These are phyloP conservation scores for Callinectes sapidus DNA, from an alignment of 2,888 invertebrate genomes.

Conservation along the genomic window DNA sequence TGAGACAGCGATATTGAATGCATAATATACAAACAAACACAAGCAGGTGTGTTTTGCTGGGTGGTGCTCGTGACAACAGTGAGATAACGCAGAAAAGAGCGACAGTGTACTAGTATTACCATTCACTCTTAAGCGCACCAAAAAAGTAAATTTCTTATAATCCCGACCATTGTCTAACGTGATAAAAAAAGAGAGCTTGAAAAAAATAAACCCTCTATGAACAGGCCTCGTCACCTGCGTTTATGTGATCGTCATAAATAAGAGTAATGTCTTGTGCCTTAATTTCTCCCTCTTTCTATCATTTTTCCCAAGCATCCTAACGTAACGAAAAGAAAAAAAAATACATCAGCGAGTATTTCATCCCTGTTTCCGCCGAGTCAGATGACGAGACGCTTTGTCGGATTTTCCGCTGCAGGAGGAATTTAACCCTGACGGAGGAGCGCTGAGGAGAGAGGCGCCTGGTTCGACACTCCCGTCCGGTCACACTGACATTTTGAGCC, in stretches of 20 bases:
- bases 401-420: slow-evolving; percentile 45
- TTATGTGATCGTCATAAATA: not conserved
- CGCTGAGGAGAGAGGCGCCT: slow-evolving; percentile 12
- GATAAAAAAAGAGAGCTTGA: not conserved
- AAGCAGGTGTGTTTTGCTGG: not conserved
- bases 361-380: slow-evolving; percentile 46
- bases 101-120: not conserved
- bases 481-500: slow-evolving; percentile 20
- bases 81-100: not conserved
- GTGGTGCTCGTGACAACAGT: not conserved
- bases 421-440: slow-evolving; percentile 42
- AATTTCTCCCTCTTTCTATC: not conserved
- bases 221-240: not conserved
- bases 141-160: not conserved
- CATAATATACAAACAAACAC: not conserved
- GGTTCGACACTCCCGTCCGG: slow-evolving; percentile 14
- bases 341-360: slow-evolving; percentile 34
- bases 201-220: not conserved
- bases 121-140: not conserved
- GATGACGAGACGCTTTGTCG: slow-evolving; percentile 23
- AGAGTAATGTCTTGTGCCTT: not conserved
- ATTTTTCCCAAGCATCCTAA: not conserved
- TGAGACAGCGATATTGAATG: not conserved
- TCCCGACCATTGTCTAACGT: not conserved
- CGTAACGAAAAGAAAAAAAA: not conserved